Percentiles rank a stretch among this genome's conserved stretches.
Conservation (phyloP, 2,797 vertebrate species). For the Neosilurus mollespiculum region DNA sequence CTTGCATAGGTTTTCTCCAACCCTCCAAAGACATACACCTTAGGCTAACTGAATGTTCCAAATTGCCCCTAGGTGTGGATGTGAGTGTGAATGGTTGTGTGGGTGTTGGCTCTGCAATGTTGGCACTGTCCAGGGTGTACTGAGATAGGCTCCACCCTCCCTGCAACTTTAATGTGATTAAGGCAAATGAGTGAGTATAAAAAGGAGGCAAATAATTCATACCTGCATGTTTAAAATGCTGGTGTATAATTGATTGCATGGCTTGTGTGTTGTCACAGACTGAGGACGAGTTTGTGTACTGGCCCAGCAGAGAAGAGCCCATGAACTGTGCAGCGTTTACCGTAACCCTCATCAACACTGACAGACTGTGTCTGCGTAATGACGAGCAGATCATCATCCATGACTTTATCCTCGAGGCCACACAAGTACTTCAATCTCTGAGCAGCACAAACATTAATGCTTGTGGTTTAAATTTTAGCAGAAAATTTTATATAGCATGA, state of each 20-base stretch:
- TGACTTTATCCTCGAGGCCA: slow-evolving; percentile 98
- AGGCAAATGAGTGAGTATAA: background rate
- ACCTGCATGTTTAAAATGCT: background rate
- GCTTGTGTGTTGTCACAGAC: slow-evolving; percentile 73
- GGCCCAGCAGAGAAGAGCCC: slow-evolving; percentile 97
- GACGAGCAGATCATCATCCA: slow-evolving; percentile 99
- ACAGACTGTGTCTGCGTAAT: slow-evolving; percentile 96
- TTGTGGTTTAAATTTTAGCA: slow-evolving; percentile 4
- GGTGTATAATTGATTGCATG: background rate
- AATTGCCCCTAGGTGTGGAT: no score
- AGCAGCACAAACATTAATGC: background rate
- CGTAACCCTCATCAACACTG: slow-evolving; percentile 98
- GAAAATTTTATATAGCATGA: background rate
- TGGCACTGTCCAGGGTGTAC: no score
- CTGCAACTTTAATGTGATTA: no score
- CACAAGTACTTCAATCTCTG: slow-evolving; percentile 77
- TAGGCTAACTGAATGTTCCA: no score
- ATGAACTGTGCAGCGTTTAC: slow-evolving; percentile 99
- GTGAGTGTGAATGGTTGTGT: no score
- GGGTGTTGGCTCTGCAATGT: no score
- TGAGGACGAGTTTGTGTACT: slow-evolving; percentile 99
- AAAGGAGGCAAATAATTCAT: slow-evolving; percentile 10
- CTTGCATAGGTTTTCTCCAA: no score
- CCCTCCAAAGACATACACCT: no score
- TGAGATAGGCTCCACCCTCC: no score